Conservation (phyloP, 2,113 vertebrate species). For the Pandion haliaetus region DNA sequence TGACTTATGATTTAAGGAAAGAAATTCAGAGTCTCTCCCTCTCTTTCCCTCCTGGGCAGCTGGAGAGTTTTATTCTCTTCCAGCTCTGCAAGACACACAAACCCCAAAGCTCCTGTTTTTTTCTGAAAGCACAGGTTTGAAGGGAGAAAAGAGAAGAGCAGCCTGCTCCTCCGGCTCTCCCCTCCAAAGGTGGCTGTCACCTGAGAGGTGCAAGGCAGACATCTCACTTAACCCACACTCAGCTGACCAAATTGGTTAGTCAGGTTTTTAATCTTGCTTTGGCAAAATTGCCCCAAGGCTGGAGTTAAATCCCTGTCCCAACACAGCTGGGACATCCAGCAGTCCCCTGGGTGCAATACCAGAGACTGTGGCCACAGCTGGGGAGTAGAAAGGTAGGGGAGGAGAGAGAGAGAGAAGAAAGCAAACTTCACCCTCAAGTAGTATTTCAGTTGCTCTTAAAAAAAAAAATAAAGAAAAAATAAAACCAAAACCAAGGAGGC, state of each 20-base stretch:
- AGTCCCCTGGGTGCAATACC: not conserved
- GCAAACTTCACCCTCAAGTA: not conserved
- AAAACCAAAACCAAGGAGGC: not conserved
- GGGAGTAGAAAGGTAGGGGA: not conserved
- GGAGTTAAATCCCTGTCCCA: not conserved
- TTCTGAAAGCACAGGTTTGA: not conserved
- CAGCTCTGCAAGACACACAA: not conserved
- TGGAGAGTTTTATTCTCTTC: slow-evolving; percentile 5
- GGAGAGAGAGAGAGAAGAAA: not conserved
- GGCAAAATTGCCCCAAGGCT: not conserved
- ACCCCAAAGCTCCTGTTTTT: not conserved
- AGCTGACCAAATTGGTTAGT: not conserved
- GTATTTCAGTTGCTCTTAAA: not conserved
- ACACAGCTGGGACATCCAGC: not conserved
- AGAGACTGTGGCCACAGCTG: not conserved
- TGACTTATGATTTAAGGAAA: not conserved
- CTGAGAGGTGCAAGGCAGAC: not conserved
- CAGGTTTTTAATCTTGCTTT: not conserved
- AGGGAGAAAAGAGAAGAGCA: not conserved
- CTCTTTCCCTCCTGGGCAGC: not conserved
- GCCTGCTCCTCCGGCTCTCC: not conserved
- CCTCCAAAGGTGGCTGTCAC: not conserved
- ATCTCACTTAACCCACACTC: not conserved
- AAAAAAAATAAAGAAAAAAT: not conserved
- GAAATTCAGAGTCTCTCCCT: not conserved